Evolutionary conservation across 2,797 vertebrate species (phyloP), one percentile per base, ranked within the genome.

Genomic region (Anisognathus igniventris): DNA sequence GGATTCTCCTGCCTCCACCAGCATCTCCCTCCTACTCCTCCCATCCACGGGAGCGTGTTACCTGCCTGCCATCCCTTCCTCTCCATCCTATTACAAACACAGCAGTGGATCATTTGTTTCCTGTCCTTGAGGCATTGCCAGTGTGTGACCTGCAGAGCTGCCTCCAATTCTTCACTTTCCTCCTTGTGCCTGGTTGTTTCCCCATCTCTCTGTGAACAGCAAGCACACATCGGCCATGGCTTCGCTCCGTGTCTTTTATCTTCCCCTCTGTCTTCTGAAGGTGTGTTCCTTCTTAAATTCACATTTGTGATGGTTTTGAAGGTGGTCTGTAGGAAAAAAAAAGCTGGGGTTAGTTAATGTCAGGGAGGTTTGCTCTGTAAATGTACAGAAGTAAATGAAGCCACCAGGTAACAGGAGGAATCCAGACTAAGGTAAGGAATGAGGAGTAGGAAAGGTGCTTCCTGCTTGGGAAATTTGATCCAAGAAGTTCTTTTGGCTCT

Each of bases 101-200:
- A 83, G 58, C 78, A 68, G 51, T 58, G 2, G 2, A 90, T 87
- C 88, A 61, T 92, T 92, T 78, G 48, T 86, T 82, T 89, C 81
- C 76, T 48, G 64, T 77, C 92, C 94, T 95, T 95, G 80, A 93
- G 93, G 78, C 67, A 67, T 30, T 62, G 70, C 68, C 81, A 44
- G n/a, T 12, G 1, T 58, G 74, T 7, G 8, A 86, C 81, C 85
- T 17, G 4, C 35, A 1, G 3, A 42, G 93, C 56, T 45, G 81
- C 42, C 84, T 87, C 88, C 84, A 50, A 73, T 90, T 56, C 93
- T 60, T 94, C 88, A 73, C 10, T 1, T 74, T 35, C 3, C 23
- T 87, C 74, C 88, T 93, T 3, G 3, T 5, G 4, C 25, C 68
- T 47, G 60, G 39, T 73, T 87, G 64, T 88, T 90, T 85, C 81